Percentiles rank a stretch among this genome's conserved stretches.
Evolutionary conservation across 2,113 vertebrate species (phyloP).

Genomic region (Syrmaticus mikado): DNA sequence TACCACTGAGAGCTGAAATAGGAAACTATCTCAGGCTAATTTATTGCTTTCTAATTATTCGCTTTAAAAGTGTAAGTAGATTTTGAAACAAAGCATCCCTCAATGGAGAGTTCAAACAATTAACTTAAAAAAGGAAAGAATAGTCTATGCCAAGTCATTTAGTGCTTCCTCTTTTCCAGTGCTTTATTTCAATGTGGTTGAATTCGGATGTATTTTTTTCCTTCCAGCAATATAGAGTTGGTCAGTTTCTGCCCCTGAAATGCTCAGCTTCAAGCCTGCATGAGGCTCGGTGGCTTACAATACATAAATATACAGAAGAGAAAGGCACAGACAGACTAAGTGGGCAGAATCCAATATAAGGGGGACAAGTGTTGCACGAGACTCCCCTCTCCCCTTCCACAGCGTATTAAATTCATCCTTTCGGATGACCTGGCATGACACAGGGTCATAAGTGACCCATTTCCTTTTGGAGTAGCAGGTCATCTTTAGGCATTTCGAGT

Average conservation of each 20-base stretch:
- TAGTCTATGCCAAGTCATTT: not conserved
- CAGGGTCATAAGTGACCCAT: not conserved
- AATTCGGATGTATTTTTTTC: not conserved
- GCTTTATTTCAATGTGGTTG: not conserved
- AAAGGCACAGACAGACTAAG: not conserved
- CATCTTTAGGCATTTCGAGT: not conserved
- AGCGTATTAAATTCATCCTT: not conserved
- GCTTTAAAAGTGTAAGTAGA: conserved; percentile 1
- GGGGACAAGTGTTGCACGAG: not conserved
- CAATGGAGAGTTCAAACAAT: conserved; percentile 39
- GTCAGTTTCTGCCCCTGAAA: not conserved
- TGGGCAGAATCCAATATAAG: fast-evolving
- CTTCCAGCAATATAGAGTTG: not conserved
- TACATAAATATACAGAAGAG: not conserved
- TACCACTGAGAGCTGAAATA: not conserved
- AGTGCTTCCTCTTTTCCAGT: not conserved
- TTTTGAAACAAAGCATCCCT: conserved; percentile 10
- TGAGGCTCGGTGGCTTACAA: not conserved
- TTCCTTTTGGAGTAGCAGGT: not conserved
- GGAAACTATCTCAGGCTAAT: not conserved
- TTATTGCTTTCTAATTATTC: conserved; percentile 40
- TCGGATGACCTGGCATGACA: not conserved
- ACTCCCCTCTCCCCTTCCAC: not conserved
- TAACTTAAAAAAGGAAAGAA: conserved; percentile 23
- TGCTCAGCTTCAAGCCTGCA: not conserved